Base-by-base conservation (phyloP, 2,888 invertebrate species). In the Epiblema foenella region DNA sequence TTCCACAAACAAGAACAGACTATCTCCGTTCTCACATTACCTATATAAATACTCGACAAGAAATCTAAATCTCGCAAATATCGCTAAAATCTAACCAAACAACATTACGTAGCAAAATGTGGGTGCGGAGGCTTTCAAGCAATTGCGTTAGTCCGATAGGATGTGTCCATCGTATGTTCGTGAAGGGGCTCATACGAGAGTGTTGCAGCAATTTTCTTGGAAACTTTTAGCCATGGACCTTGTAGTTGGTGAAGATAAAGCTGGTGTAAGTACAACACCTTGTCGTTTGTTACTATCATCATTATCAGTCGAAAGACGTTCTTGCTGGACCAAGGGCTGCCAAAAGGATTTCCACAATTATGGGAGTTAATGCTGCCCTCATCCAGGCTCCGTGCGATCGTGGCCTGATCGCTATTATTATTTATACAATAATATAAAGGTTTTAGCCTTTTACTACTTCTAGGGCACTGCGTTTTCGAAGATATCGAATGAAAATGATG, bases 141-240 rank as follows among this genome's bases (percentile, higher is more conserved):
- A 54, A 70, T 70, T 70, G 66, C 60, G 66, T 66, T 70, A 66
- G 65, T 60, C 56, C 70, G 37, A 37, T 60, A n/a, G 60, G 59
- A 70, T 60, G 66, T 70, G 70, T 49, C 60, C 20, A 49, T 46
- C 10, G 37, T 56, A 49, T 57, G 20, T n/a, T 39, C 24, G 10
- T 12, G 20, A 10, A 15, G 24, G n/a, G 20, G 10, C 11, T 46
- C 52, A 42, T 37, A 51, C 58, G 29, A 29, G 11, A 58, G 67
- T 49, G 58, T 18, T 58, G 18, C 39, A 20, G 17, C 51, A 18
- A 52, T 37, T 17, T 39, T 59, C 37, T 51, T 51, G 33, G 52
- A 60, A 2, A 54, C 68, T 15, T 11, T 54, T 52, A 52, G 42
- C 29, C 29, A 24, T 18, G 12, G 5, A 15, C n/a, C 11, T 58